These are phyloP conservation scores for Ariolimax columbianus DNA, from an alignment of 2,888 invertebrate species.

Conservation along the genomic window DNA sequence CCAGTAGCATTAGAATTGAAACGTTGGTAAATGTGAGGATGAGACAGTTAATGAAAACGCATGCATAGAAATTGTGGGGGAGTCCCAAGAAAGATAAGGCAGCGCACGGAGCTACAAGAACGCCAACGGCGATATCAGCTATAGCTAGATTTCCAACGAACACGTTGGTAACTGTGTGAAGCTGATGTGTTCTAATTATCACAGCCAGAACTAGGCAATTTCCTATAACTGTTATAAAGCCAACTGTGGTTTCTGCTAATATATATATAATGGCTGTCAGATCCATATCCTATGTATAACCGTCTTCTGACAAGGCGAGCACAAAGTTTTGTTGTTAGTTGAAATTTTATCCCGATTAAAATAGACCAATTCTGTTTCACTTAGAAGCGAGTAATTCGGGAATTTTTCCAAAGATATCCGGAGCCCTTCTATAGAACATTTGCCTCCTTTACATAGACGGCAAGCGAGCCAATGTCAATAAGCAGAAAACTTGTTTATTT, in stretches of 20 bases:
- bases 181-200: slow-evolving; percentile 60
- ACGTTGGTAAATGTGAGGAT: slow-evolving; percentile 76
- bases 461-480: no score
- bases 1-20: slow-evolving; percentile 75
- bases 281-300: background rate
- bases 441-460: no score
- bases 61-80: slow-evolving; percentile 67
- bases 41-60: slow-evolving; percentile 74
- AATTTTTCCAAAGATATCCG: no score
- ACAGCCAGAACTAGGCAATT: slow-evolving; percentile 69
- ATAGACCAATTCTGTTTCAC: background rate
- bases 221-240: slow-evolving; percentile 61
- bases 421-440: no score
- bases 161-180: slow-evolving; percentile 72
- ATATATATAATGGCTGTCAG: slow-evolving; percentile 59
- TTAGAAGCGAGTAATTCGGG: background rate
- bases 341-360: background rate
- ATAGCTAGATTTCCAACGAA: slow-evolving; percentile 72
- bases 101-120: slow-evolving; percentile 70
- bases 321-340: background rate
- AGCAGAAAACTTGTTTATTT: no score
- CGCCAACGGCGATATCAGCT: slow-evolving; percentile 71
- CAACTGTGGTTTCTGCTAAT: slow-evolving; percentile 67
- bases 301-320: background rate
- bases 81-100: slow-evolving; percentile 66